Evolutionary conservation across 2,797 vertebrate species (phyloP).

Genomic region (Hipposideros larvatus): DNA sequence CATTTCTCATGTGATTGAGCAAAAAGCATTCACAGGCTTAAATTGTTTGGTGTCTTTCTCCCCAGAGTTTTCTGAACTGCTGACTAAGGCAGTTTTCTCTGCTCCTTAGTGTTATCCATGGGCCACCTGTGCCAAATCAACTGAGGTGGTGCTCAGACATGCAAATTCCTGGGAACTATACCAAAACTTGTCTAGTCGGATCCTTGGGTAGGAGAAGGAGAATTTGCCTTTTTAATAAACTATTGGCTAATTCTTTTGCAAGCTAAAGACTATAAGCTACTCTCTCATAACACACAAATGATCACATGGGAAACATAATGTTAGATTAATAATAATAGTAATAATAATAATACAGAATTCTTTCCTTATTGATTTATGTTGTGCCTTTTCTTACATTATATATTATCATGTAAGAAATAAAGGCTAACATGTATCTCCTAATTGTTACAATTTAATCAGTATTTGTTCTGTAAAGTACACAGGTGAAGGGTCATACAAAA

Average conservation of each 20-base stretch:
- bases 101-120: not conserved
- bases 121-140: not conserved
- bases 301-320: not conserved
- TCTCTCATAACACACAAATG: not conserved
- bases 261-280: not conserved
- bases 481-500: not conserved
- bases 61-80: slow-evolving; percentile 41
- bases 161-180: not conserved
- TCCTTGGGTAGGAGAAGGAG: not conserved
- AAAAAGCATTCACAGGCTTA: not conserved
- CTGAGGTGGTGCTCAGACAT: not conserved
- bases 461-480: not conserved
- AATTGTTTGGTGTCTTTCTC: not conserved
- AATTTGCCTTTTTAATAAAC: not conserved
- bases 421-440: not conserved
- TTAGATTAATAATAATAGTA: not conserved
- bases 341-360: not conserved
- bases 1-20: not conserved
- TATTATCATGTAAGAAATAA: slow-evolving; percentile 23
- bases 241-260: not conserved
- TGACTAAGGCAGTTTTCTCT: slow-evolving; percentile 49
- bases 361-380: not conserved
- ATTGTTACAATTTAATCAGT: not conserved
- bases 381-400: not conserved
- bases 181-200: not conserved